Percentiles rank a stretch among this genome's conserved stretches.
These are phyloP conservation scores for Andricus quercusramuli DNA, from an alignment of 2,888 invertebrate genomes.

Conservation along the genomic window DNA sequence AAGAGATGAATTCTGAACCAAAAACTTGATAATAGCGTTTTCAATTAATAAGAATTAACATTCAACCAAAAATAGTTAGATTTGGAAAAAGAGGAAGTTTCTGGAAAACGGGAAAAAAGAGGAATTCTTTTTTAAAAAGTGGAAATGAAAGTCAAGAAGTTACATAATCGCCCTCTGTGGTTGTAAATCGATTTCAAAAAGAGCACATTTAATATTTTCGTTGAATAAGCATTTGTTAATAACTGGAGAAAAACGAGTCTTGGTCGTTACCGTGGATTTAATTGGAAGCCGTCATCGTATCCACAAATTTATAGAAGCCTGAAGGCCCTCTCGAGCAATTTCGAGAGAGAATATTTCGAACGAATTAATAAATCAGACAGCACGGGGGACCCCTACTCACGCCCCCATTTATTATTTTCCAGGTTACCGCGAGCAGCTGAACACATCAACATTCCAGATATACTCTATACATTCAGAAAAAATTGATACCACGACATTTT, in stretches of 20 bases:
- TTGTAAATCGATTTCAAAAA: not conserved
- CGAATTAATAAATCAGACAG: constrained; percentile 66
- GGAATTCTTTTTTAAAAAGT: no score
- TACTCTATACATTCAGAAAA: no score
- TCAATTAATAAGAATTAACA: no score
- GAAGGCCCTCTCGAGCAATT: not conserved
- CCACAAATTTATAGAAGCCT: constrained; percentile 58
- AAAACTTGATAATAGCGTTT: no score
- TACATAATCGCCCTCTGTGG: not conserved
- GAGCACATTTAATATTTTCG: not conserved
- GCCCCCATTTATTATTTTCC: not conserved
- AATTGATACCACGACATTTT: no score
- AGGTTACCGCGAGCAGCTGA: not conserved
- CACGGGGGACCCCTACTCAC: not conserved
- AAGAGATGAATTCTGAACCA: no score
- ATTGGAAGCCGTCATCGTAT: constrained; percentile 55
- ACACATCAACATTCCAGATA: not conserved
- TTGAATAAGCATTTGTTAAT: not conserved
- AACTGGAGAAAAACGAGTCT: not conserved
- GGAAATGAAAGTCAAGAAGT: no score
- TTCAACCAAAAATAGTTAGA: no score
- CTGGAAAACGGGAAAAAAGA: no score
- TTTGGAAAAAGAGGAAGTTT: no score
- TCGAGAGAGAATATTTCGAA: constrained; percentile 16
- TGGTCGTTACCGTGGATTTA: constrained; percentile 63